Conservation (phyloP, 1,140 invertebrate species). For the Rhagoletis zephyria region DNA sequence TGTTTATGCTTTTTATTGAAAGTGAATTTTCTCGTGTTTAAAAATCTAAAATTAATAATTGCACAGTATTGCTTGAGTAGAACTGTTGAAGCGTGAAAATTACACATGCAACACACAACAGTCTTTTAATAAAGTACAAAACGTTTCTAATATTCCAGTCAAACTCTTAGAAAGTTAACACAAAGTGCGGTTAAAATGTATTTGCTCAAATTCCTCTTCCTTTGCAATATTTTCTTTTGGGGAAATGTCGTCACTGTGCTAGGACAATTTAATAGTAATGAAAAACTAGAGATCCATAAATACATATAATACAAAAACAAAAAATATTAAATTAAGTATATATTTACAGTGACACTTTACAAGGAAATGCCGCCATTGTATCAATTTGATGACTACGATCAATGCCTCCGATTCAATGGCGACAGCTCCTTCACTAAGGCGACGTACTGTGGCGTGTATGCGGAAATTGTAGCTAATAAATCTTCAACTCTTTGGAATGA, state of each 20-base stretch:
- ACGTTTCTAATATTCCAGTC: no score
- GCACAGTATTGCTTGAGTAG: background rate
- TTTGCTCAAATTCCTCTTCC: no score
- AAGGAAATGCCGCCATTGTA: slow-evolving; percentile 74
- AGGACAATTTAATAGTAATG: no score
- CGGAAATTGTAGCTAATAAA: slow-evolving; percentile 68
- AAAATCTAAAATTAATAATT: background rate
- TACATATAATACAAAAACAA: background rate
- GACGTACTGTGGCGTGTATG: slow-evolving; percentile 74
- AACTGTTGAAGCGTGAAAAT: background rate
- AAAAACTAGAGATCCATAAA: no score
- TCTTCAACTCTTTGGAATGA: slow-evolving; percentile 72
- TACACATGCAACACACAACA: background rate
- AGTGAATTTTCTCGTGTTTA: background rate
- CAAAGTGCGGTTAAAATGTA: no score
- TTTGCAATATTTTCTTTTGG: no score
- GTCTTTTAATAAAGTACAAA: background rate
- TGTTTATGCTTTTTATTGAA: background rate
- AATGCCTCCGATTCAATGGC: slow-evolving; percentile 66
- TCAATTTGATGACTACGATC: slow-evolving; percentile 74
- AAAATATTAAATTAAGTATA: background rate
- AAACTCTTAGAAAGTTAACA: no score
- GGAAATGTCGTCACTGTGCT: no score
- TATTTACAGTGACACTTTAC: slow-evolving; percentile 42
- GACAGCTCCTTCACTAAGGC: slow-evolving; percentile 56